Base-by-base conservation (phyloP, 2,113 vertebrate species). In the Hymenochirus boettgeri region DNA sequence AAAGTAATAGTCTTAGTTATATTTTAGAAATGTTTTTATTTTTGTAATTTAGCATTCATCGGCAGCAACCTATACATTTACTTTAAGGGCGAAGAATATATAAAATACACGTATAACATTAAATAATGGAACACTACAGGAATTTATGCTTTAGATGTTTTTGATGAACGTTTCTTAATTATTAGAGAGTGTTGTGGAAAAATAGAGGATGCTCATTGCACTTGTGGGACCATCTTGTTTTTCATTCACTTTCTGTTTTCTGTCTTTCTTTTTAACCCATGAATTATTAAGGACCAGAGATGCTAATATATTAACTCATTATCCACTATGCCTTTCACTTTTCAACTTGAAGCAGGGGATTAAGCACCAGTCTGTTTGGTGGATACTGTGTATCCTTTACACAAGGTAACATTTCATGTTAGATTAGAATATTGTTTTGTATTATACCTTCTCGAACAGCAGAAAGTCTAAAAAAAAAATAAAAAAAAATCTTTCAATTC, bases 361-460 rank as follows among this genome's bases (percentile, higher is more conserved):
- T 90, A 88, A 90, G 89, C 85, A 93, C 94, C 85, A 84, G 87
- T 90, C 84, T 86, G 87, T 90, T 87, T 89, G 90, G 88, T 96
- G 95, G 96, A 98, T 99, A 98, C 96, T 65, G 88, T 98, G 96
- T 99, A 99, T 99, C 96, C 93, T 93, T 89, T 89, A 94, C 91
- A 86, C 88, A 89, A 92, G 85, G 87, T 90, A 92, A 91, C 86
- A 92, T 91, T 89, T 91, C 79, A 86, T 95, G 91, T 89, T 95
- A 95, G 93, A 89, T 91, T 90, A 94, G 92, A 86, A 83, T 88
- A 85, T 87, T 92, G 92, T 94, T 91, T 90, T 87, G 93, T 90
- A 96, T 91, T 98, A 89, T 96, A 96, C 89, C 92, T 97, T 94
- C 89, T 90, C 90, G 89, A 87, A 89, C 91, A 93, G 88, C 82